These are phyloP conservation scores for Leptobrachium leishanense DNA, from an alignment of 2,113 vertebrate species.

Conservation along the genomic window DNA sequence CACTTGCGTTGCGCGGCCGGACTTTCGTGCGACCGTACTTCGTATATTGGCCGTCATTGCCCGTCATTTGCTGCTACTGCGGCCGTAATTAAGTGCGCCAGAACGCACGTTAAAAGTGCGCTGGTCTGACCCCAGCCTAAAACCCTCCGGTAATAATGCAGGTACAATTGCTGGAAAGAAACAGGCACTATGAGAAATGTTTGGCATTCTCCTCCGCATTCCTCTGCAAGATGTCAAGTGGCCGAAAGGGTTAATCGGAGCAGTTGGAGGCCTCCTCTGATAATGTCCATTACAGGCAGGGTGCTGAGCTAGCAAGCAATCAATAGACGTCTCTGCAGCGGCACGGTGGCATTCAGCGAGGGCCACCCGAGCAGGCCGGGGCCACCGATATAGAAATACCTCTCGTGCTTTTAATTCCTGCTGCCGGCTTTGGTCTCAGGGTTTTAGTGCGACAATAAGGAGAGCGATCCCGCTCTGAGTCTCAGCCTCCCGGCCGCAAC, in stretches of 20 bases:
- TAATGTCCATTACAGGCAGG: slow-evolving; percentile 11
- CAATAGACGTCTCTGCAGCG: slow-evolving; percentile 12
- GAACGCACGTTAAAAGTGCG: too few relatives aligned
- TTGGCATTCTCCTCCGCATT: slow-evolving; percentile 14
- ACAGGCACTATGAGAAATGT: slow-evolving; percentile 1
- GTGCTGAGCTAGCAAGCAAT: slow-evolving; percentile 8
- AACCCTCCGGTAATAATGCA: too few relatives aligned
- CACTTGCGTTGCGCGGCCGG: too few relatives aligned
- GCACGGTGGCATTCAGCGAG: slow-evolving; percentile 15
- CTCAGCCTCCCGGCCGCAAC: slow-evolving; percentile 15
- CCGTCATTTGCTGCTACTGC: too few relatives aligned
- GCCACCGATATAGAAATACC: slow-evolving; percentile 40
- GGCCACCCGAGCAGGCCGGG: slow-evolving; percentile 1
- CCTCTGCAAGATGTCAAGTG: not conserved
- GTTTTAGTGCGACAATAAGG: slow-evolving; percentile 23
- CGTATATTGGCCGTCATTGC: too few relatives aligned
- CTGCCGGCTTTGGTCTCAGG: slow-evolving; percentile 21
- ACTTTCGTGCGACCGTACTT: too few relatives aligned
- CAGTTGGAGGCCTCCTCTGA: not conserved
- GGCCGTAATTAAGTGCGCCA: too few relatives aligned
- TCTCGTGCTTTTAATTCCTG: slow-evolving; percentile 40
- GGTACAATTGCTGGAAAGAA: too few relatives aligned
- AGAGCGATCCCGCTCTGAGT: slow-evolving; percentile 28
- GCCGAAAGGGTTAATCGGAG: slow-evolving; percentile 16
- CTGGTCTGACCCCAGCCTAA: too few relatives aligned